Evolutionary conservation across 1,140 invertebrate genomes (phyloP).

Genomic region (Ericerus pela): DNA sequence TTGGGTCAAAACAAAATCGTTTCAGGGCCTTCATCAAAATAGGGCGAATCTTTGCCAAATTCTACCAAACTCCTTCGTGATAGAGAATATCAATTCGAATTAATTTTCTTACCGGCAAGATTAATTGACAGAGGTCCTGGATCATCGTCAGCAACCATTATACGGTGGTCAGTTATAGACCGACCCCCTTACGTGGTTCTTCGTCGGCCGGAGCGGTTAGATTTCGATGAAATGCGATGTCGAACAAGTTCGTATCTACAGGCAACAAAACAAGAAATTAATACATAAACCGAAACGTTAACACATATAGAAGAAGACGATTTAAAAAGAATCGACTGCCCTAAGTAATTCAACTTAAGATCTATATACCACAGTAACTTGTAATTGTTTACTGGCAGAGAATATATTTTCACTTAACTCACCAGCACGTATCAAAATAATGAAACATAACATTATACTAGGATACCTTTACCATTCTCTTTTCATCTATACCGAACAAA

Average conservation of each 20-base stretch:
- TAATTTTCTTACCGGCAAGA: neutral
- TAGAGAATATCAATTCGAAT: neutral
- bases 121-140: neutral
- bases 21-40: too few species aligned
- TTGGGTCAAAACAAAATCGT: too few species aligned
- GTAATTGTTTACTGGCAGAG: too few species aligned
- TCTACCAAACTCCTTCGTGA: neutral
- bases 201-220: neutral
- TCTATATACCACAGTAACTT: too few species aligned
- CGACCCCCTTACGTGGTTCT: neutral
- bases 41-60: too few species aligned
- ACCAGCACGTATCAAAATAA: too few species aligned
- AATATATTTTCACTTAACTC: too few species aligned
- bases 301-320: neutral
- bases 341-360: too few species aligned
- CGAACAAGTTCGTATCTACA: neutral
- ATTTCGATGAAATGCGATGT: neutral
- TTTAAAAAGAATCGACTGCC: neutral
- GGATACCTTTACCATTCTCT: too few species aligned
- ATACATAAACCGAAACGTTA: neutral
- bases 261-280: neutral
- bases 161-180: neutral
- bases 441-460: too few species aligned
- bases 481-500: too few species aligned
- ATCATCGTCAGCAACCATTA: slow-evolving; percentile 5